A percentile compares a stretch with the other conserved stretches of the same genome.
Conservation (phyloP, 2,888 invertebrate genomes). For the Marronus borbonicus region DNA sequence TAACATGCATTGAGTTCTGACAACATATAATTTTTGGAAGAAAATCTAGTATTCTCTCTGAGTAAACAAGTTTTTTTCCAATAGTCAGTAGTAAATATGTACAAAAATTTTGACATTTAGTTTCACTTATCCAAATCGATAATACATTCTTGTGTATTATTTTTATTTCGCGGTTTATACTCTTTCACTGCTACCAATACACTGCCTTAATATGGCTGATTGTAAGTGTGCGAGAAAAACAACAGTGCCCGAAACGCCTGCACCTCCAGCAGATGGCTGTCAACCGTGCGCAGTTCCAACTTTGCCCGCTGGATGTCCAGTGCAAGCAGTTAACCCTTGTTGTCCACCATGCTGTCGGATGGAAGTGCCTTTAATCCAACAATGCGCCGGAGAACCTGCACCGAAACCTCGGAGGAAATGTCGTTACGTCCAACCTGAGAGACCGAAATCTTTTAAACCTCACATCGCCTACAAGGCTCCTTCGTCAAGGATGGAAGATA, state of each 20-base stretch:
- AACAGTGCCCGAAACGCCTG: background rate
- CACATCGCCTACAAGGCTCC: slow-evolving; percentile 75
- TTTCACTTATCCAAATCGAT: slow-evolving; percentile 49
- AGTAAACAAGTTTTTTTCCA: slow-evolving; percentile 36
- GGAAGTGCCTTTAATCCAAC: slow-evolving; percentile 62
- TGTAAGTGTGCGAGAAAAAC: slow-evolving; percentile 41
- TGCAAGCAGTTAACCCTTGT: slow-evolving; percentile 61
- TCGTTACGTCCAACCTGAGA: slow-evolving; percentile 73
- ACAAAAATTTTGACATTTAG: slow-evolving; percentile 50
- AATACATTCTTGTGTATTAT: slow-evolving; percentile 46
- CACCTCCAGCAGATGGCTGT: slow-evolving; percentile 23
- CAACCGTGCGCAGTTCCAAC: slow-evolving; percentile 50
- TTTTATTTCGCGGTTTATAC: slow-evolving; percentile 45
- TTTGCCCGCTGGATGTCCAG: slow-evolving; percentile 54
- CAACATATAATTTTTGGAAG: background rate
- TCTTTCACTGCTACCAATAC: background rate
- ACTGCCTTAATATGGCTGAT: slow-evolving; percentile 47
- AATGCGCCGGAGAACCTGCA: slow-evolving; percentile 55
- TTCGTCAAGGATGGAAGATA: slow-evolving; percentile 73
- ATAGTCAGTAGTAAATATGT: slow-evolving; percentile 47
- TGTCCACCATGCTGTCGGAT: slow-evolving; percentile 58
- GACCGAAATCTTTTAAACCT: slow-evolving; percentile 75
- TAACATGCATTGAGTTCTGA: too few relatives aligned
- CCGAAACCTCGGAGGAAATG: slow-evolving; percentile 60
- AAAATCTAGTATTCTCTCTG: slow-evolving; percentile 38